Evolutionary conservation across 2,113 vertebrate species (phyloP).

Genomic region (Marcusenius ussheri): DNA sequence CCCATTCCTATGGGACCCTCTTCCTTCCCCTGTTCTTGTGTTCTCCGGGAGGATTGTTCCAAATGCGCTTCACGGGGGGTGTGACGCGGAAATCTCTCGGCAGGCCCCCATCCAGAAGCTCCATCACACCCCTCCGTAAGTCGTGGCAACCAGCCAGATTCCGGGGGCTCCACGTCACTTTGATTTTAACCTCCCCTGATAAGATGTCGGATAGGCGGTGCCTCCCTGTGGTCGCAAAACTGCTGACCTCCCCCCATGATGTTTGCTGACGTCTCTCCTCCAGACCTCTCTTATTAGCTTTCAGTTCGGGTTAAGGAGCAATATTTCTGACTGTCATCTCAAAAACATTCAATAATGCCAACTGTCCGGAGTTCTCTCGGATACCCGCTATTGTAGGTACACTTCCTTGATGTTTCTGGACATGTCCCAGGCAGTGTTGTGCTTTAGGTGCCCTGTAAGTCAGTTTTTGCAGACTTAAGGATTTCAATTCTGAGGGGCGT

Average conservation of each 20-base stretch:
- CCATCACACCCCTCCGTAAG: neutral
- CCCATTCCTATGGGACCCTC: neutral
- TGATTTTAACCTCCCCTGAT: neutral
- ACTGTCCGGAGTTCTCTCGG: neutral
- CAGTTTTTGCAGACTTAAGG: neutral
- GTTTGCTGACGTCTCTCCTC: neutral
- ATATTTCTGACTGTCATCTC: neutral
- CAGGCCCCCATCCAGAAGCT: neutral
- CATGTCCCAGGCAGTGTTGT: neutral
- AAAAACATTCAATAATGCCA: neutral
- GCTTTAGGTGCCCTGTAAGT: neutral
- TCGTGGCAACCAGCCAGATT: neutral
- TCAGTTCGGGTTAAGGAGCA: neutral
- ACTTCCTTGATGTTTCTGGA: neutral
- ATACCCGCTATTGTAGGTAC: neutral
- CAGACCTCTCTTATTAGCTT: neutral
- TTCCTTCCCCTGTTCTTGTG: neutral
- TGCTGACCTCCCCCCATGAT: neutral
- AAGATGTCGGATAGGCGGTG: neutral
- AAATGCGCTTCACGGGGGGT: neutral
- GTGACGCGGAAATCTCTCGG: neutral
- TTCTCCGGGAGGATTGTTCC: neutral
- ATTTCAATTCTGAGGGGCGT: neutral
- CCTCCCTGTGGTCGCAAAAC: neutral
- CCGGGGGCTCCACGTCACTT: neutral